A percentile compares a stretch with the other conserved stretches of the same genome.
These are phyloP conservation scores for Uria lomvia DNA, from an alignment of 2,113 vertebrate species.

Conservation along the genomic window DNA sequence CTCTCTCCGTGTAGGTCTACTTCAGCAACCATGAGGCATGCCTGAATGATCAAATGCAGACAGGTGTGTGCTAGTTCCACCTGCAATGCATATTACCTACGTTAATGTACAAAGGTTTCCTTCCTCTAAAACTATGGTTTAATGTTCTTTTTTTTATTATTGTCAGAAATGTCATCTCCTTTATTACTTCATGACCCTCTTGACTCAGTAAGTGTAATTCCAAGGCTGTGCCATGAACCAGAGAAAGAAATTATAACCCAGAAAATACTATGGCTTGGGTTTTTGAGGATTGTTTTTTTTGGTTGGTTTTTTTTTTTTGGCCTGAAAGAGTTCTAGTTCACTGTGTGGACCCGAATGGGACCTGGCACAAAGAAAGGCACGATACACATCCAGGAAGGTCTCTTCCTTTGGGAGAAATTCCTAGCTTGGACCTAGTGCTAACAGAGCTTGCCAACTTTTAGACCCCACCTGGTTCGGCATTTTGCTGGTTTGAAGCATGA, in stretches of 20 bases:
- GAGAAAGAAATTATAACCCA: not conserved
- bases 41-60: not conserved
- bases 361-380: not conserved
- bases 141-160: not conserved
- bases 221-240: not conserved
- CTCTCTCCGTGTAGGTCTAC: not conserved
- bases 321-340: not conserved
- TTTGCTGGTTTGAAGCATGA: not conserved
- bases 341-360: fast-evolving
- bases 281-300: fast-evolving
- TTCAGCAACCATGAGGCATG: not conserved
- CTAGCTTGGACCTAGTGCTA: not conserved
- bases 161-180: not conserved
- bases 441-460: not conserved
- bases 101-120: not conserved
- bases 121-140: not conserved
- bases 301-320: not conserved
- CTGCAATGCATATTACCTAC: not conserved
- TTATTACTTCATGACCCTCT: not conserved
- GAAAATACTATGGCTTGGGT: not conserved
- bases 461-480: not conserved
- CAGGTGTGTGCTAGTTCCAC: not conserved
- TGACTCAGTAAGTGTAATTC: not conserved
- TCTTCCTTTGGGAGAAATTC: not conserved
- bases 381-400: not conserved